A percentile compares a stretch with the other conserved stretches of the same genome.
Conservation (phyloP, 2,888 invertebrate species). For the Crepidodera aurea region DNA sequence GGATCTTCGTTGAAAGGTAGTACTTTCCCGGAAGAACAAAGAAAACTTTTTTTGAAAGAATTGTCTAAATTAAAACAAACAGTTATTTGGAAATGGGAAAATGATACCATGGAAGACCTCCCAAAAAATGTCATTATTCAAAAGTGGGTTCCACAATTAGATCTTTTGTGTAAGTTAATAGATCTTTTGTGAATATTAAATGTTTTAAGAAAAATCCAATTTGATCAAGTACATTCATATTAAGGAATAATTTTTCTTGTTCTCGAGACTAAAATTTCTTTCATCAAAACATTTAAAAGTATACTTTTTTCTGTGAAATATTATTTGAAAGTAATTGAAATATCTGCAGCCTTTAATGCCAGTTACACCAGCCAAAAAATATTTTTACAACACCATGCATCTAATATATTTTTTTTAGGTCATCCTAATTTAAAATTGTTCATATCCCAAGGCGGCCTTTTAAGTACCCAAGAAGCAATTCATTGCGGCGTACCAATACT, state of each 20-base stretch:
- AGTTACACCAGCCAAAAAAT: too few relatives aligned
- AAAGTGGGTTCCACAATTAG: constrained; percentile 80
- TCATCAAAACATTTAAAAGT: too few relatives aligned
- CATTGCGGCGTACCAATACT: constrained; percentile 72
- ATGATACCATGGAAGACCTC: constrained; percentile 64
- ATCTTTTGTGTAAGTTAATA: constrained; percentile 73
- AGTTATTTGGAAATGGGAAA: constrained; percentile 84
- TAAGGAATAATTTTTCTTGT: too few relatives aligned
- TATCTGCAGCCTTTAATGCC: too few relatives aligned
- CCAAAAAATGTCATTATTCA: constrained; percentile 70
- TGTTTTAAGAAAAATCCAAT: neutral
- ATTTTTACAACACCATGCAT: too few relatives aligned
- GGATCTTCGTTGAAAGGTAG: constrained; percentile 77
- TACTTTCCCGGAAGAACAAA: constrained; percentile 68
- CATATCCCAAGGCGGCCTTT: constrained; percentile 72
- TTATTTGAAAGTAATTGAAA: neutral
- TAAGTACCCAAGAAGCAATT: constrained; percentile 74
- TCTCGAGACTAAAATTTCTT: too few relatives aligned
- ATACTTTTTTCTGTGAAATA: too few relatives aligned
- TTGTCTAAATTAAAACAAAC: constrained; percentile 71
- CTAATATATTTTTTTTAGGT: constrained; percentile 65
- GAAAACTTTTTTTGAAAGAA: constrained; percentile 67
- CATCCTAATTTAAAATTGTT: constrained; percentile 73
- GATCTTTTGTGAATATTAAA: constrained; percentile 43
- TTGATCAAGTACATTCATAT: too few relatives aligned